Conservation (phyloP, 2,797 vertebrate species). For the Sebastes itinus region DNA sequence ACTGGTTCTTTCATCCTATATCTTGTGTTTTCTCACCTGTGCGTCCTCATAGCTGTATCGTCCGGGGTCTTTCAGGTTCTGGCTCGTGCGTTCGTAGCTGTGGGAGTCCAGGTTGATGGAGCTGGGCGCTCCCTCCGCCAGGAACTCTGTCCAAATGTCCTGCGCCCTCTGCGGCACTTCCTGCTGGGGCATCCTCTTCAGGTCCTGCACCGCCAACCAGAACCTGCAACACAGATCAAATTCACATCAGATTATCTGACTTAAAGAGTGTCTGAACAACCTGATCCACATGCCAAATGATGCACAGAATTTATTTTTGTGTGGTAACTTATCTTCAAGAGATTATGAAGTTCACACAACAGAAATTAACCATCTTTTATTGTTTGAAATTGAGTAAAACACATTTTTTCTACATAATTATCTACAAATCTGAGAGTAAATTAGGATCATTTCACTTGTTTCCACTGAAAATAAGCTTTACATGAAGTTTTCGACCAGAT, state of each 20-base stretch:
- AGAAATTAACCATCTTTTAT: neutral
- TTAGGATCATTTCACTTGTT: neutral
- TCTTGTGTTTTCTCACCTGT: conserved; percentile 82
- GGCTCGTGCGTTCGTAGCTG: conserved; percentile 97
- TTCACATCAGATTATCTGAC: neutral
- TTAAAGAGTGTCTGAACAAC: neutral
- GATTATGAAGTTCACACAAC: neutral
- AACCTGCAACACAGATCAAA: conserved; percentile 80
- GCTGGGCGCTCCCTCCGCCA: conserved; percentile 94
- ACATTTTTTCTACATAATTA: accelerated
- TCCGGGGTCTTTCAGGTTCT: conserved; percentile 96
- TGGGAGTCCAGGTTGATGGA: conserved; percentile 98
- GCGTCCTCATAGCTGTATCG: conserved; percentile 97
- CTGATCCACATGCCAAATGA: neutral
- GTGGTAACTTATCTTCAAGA: neutral
- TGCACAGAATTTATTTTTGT: neutral
- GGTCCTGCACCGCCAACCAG: conserved; percentile 96
- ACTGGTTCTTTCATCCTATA: neutral
- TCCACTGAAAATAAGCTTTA: neutral
- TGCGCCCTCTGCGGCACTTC: conserved; percentile 90
- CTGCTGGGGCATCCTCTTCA: conserved; percentile 93
- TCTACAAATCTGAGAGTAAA: neutral
- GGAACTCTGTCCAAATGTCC: conserved; percentile 98
- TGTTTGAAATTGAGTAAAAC: neutral
- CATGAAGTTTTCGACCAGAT: neutral